phyloP scores from a whole-genome alignment of 2,888 invertebrate species.

The Teinopalpus imperialis region DNA sequence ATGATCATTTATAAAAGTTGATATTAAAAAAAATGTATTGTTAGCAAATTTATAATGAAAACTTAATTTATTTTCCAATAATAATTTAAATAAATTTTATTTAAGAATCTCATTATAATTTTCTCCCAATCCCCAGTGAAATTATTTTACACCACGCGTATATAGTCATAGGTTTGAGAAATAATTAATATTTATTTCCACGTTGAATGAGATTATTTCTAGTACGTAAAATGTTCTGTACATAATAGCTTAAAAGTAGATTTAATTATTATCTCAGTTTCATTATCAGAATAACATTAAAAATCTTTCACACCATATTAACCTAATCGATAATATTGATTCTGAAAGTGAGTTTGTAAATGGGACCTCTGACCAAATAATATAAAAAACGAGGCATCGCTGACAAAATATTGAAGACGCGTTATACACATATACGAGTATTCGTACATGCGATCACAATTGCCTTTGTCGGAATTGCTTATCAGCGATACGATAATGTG shows the following conservation, averaged over 20 bases:
- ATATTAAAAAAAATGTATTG: conserved; percentile 7
- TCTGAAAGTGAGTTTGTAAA: conserved; percentile 10
- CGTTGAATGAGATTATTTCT: conserved; percentile 76
- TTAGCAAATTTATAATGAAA: conserved; percentile 22
- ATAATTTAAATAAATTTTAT: conserved; percentile 8
- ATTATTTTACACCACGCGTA: conserved; percentile 19
- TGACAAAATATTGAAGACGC: too few relatives aligned
- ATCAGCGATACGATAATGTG: too few relatives aligned
- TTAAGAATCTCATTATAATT: conserved; percentile 37
- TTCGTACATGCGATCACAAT: too few relatives aligned
- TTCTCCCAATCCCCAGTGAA: conserved; percentile 26
- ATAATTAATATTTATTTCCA: conserved; percentile 53
- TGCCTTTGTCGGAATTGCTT: too few relatives aligned
- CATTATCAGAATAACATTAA: conserved; percentile 42
- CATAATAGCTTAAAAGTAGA: conserved; percentile 63
- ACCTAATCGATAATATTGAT: conserved; percentile 36
- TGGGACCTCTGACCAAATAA: background rate
- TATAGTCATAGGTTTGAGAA: conserved; percentile 56
- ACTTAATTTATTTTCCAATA: conserved; percentile 8
- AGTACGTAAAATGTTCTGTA: conserved; percentile 64
- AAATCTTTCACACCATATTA: conserved; percentile 36
- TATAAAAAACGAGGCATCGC: too few relatives aligned
- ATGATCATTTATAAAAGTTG: conserved; percentile 2
- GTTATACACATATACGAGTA: too few relatives aligned
- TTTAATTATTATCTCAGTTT: conserved; percentile 58